Conservation (phyloP, 2,797 vertebrate species). For the Nannoperca obscura region DNA sequence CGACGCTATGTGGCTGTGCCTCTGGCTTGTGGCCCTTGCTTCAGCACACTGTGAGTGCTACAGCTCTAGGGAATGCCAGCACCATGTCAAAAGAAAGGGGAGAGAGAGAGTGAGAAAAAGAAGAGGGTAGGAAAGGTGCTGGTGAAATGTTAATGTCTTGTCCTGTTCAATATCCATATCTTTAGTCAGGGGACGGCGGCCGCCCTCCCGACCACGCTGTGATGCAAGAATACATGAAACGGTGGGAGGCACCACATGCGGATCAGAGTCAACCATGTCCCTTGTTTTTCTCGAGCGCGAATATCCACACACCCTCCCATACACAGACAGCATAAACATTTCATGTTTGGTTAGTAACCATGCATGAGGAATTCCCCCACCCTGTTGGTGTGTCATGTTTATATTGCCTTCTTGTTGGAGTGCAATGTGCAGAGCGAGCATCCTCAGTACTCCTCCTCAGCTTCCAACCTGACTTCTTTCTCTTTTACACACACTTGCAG, state of each 20-base stretch:
- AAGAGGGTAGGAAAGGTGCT: conserved; percentile 56
- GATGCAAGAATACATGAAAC: conserved; percentile 51
- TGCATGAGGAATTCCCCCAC: conserved; percentile 66
- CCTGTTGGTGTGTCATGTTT: conserved; percentile 63
- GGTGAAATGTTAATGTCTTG: conserved; percentile 82
- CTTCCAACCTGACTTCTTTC: conserved; percentile 40
- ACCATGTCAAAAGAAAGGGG: conserved; percentile 38
- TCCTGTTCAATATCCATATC: conserved; percentile 74
- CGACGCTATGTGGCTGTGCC: conserved; percentile 39
- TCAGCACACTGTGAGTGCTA: conserved; percentile 46
- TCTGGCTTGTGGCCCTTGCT: conserved; percentile 51
- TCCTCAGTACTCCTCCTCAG: conserved; percentile 39
- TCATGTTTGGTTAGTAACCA: conserved; percentile 79
- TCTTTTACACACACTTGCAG: conserved; percentile 22
- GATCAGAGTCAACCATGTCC: conserved; percentile 56
- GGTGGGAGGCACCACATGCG: conserved; percentile 48
- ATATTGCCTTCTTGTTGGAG: conserved; percentile 59
- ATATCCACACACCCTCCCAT: conserved; percentile 60
- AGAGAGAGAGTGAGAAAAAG: conserved; percentile 53
- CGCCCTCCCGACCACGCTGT: conserved; percentile 22
- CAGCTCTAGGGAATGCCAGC: conserved; percentile 55
- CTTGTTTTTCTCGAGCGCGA: conserved; percentile 53
- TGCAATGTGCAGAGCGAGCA: conserved; percentile 38
- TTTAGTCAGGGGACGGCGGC: conserved; percentile 54
- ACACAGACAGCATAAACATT: conserved; percentile 78